A percentile compares a stretch with the other conserved stretches of the same genome.
Evolutionary conservation across 2,888 invertebrate species (phyloP).

Genomic region (Aphelenchoides bicaudatus): DNA sequence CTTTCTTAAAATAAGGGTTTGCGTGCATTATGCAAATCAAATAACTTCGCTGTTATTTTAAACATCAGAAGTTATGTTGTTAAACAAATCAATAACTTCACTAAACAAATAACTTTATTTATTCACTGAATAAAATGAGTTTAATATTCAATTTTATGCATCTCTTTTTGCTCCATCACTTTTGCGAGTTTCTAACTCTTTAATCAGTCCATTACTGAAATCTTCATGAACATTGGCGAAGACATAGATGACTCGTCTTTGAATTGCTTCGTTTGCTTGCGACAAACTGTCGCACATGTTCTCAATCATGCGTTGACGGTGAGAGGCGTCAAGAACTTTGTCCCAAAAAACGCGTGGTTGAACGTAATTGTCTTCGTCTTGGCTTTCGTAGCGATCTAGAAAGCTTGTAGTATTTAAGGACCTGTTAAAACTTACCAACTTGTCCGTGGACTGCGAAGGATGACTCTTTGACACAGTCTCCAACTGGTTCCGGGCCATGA

Average conservation of each 20-base stretch:
- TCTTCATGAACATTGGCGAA: conserved; percentile 77
- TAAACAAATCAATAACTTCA: too few relatives aligned
- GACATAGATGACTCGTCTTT: conserved; percentile 77
- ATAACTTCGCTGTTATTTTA: too few relatives aligned
- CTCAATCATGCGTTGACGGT: conserved; percentile 71
- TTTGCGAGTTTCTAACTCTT: too few relatives aligned
- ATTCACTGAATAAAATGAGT: too few relatives aligned
- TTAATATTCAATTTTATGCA: too few relatives aligned
- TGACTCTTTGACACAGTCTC: conserved; percentile 49
- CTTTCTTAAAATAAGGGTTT: too few relatives aligned
- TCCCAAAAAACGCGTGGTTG: conserved; percentile 79
- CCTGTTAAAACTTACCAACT: too few relatives aligned
- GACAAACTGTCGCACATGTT: conserved; percentile 79
- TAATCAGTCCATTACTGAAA: conserved; percentile 64
- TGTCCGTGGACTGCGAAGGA: conserved; percentile 70
- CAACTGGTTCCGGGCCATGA: conserved; percentile 72
- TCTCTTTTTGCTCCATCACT: too few relatives aligned
- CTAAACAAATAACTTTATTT: too few relatives aligned
- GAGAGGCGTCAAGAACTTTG: conserved; percentile 63
- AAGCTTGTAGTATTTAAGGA: too few relatives aligned
- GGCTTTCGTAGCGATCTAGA: conserved; percentile 75
- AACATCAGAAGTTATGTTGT: too few relatives aligned
- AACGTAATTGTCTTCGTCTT: conserved; percentile 80
- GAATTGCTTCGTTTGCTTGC: conserved; percentile 78
- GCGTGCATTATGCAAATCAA: too few relatives aligned